Evolutionary conservation across 2,888 invertebrate species (phyloP).

Genomic region (Pristionchus maxplancki): DNA sequence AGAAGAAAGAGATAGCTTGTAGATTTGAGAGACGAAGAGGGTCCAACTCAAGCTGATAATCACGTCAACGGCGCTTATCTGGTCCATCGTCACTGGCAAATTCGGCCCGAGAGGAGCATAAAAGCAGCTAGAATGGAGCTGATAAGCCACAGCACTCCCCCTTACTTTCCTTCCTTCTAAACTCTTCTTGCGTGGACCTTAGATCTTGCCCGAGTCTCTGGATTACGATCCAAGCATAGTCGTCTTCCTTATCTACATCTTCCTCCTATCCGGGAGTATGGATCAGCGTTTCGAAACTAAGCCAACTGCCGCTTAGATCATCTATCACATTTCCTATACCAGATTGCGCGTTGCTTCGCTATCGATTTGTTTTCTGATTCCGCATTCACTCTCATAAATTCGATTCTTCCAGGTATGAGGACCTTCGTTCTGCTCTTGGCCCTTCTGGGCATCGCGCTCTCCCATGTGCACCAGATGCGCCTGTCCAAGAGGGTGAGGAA

Average conservation of each 20-base stretch:
- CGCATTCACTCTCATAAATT: neutral
- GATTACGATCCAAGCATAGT: neutral
- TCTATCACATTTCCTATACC: neutral
- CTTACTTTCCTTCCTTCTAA: neutral
- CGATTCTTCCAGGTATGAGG: constrained; percentile 54
- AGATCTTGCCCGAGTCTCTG: neutral
- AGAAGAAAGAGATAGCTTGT: too few species aligned
- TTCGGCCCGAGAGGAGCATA: neutral
- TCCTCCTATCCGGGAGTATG: neutral
- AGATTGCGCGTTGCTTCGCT: neutral
- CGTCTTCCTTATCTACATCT: neutral
- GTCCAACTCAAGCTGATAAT: too few species aligned
- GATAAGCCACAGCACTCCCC: neutral
- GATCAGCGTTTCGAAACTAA: neutral
- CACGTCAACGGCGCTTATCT: neutral
- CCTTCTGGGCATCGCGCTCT: constrained; percentile 64
- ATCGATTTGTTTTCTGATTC: neutral
- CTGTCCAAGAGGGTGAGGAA: constrained; percentile 46
- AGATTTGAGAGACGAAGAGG: too few species aligned
- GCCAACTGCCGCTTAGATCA: neutral
- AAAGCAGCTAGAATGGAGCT: neutral
- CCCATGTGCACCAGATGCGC: constrained; percentile 65
- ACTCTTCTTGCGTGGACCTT: neutral
- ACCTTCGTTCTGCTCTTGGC: constrained; percentile 58
- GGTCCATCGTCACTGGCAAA: neutral